Evolutionary conservation across 1,140 invertebrate species (phyloP), one percentile per base, ranked within the genome.

Genomic region (Megalopta genalis): DNA sequence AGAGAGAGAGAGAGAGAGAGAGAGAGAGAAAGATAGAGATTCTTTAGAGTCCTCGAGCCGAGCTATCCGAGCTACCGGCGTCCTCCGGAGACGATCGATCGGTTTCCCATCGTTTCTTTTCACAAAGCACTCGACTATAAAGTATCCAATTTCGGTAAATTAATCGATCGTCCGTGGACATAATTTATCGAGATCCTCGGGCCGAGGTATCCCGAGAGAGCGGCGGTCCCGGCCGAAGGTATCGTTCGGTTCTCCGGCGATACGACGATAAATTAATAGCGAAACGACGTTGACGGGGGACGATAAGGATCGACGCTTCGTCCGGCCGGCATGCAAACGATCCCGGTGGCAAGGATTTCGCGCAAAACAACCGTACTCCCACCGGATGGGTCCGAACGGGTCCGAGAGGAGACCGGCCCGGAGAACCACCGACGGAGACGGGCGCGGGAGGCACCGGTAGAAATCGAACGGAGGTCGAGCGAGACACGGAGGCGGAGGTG

Each of bases 231-330:
- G 77, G 70, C 71, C 46, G 49, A n/a, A 77, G 65, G 49, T 57
- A 80, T 74, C 81, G 77, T 74, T 76, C 81, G 77, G 63, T 70
- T 75, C 57, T 32, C 25, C 60, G 67, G 66, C 83, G 80, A 86
- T 80, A 72, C 80, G 60, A 66, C 83, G 80, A 86, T 86, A 86
- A 86, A 86, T 86, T 85, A 85, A 82, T 86, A 85, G 75, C 71
- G 83, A 81, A 86, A 85, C 80, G 84, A 86, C 84, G 80, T 85
- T 86, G 84, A 86, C 85, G 84, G 82, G 84, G 83, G 84, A 76
- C 80, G 84, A 86, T 86, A 86, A 86, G 75, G 80, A 86, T 86
- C 84, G 76, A 82, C 75, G 80, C 83, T 75, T 71, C 60, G 80
- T 71, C 69, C 79, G 71, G 69, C 57, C 52, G 73, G 73, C 79